A percentile compares a stretch with the other conserved stretches of the same genome.
These are phyloP conservation scores for Magallana nippona DNA, from an alignment of 2,888 invertebrate species.

Conservation along the genomic window DNA sequence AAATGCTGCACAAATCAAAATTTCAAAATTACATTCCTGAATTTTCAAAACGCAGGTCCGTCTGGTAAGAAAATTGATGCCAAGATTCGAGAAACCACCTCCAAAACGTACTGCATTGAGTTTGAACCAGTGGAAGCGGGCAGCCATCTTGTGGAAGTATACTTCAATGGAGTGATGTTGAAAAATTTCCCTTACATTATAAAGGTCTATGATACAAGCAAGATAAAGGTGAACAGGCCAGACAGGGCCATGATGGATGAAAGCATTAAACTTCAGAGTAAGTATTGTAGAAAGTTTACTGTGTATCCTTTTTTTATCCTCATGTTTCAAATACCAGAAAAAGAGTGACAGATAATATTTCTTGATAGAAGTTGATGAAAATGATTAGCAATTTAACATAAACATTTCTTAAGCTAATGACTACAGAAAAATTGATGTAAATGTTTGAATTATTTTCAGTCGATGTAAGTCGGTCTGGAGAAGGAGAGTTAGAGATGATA, in stretches of 20 bases:
- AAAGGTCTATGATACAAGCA: slow-evolving; percentile 86
- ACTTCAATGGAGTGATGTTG: slow-evolving; percentile 50
- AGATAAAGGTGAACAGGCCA: slow-evolving; percentile 89
- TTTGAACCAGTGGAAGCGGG: slow-evolving; percentile 82
- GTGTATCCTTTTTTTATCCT: no score
- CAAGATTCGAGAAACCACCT: slow-evolving; percentile 76
- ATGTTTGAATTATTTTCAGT: slow-evolving; percentile 83
- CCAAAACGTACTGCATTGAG: slow-evolving; percentile 49
- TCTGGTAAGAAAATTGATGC: slow-evolving; percentile 80
- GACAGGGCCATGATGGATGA: slow-evolving; percentile 85
- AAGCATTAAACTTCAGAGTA: slow-evolving; percentile 97
- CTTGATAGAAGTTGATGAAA: no score
- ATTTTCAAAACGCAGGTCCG: slow-evolving; percentile 85
- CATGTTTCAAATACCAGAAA: no score
- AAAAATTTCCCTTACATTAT: slow-evolving; percentile 95
- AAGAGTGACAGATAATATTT: no score
- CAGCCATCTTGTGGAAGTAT: slow-evolving; percentile 53
- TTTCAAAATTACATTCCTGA: no score
- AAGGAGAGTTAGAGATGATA: slow-evolving; percentile 92
- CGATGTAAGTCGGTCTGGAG: slow-evolving; percentile 97
- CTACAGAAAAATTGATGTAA: neutral
- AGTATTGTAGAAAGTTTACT: slow-evolving; percentile 61
- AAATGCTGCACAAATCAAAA: no score
- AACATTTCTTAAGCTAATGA: neutral
- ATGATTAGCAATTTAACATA: no score